phyloP scores from a whole-genome alignment of 2,797 vertebrate genomes.

The Semaprochilodus insignis region DNA sequence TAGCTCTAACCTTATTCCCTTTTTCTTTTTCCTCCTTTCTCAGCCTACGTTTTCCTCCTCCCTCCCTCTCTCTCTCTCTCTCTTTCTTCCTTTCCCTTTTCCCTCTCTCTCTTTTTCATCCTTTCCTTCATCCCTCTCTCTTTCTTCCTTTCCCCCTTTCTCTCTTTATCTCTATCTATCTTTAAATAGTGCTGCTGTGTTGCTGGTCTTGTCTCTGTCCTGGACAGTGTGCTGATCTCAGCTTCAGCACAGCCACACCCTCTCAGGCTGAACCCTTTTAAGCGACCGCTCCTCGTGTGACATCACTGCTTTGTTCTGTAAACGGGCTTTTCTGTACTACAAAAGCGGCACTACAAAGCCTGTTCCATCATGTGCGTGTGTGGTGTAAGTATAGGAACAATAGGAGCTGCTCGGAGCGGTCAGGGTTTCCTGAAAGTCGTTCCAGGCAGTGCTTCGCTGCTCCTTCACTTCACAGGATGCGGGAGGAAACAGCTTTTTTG shows the following conservation, averaged over 20 bases:
- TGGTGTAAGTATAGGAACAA: constrained; percentile 5
- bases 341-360: not conserved
- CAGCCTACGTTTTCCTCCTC: too few species aligned
- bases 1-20: too few species aligned
- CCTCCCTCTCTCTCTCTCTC: too few species aligned
- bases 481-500: constrained; percentile 24
- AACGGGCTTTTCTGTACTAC: constrained; percentile 15
- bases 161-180: too few species aligned
- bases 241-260: not conserved
- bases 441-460: constrained; percentile 1
- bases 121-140: too few species aligned
- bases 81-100: too few species aligned
- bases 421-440: constrained; percentile 19
- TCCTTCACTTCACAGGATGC: not conserved
- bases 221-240: not conserved
- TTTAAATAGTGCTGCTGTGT: too few species aligned
- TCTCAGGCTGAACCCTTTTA: constrained; percentile 3
- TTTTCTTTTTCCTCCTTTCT: too few species aligned
- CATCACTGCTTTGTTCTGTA: constrained; percentile 10
- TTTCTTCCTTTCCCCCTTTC: too few species aligned
- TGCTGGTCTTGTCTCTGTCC: not conserved
- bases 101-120: too few species aligned
- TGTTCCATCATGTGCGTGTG: constrained; percentile 21
- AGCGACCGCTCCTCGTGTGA: not conserved
- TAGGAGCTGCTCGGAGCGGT: not conserved